These are phyloP conservation scores for Mobula hypostoma DNA, from an alignment of 2,113 vertebrate genomes.

Conservation along the genomic window DNA sequence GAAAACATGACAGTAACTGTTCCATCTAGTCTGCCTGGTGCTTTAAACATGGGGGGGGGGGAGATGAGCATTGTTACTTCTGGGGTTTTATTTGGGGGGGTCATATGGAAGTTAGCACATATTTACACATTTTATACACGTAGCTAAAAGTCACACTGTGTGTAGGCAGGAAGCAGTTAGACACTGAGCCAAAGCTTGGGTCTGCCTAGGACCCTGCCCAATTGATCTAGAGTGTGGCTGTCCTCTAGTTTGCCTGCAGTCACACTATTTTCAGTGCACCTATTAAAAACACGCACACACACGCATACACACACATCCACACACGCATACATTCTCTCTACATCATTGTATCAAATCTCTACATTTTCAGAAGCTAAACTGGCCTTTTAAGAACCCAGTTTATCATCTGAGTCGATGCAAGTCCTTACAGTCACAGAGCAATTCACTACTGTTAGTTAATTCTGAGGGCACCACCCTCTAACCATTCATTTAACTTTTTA, in stretches of 20 bases:
- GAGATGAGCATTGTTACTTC: not conserved
- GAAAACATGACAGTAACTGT: not conserved
- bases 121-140: conserved; percentile 11
- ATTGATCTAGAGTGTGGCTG: not conserved
- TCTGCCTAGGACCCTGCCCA: not conserved
- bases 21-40: not conserved
- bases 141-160: not conserved
- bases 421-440: not conserved
- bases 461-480: not conserved
- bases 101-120: not conserved
- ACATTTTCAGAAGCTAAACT: conserved; percentile 21
- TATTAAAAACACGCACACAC: conserved; percentile 1
- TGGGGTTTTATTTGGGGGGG: not conserved
- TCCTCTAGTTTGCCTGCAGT: not conserved
- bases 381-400: not conserved
- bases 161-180: not conserved
- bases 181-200: not conserved
- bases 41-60: not conserved
- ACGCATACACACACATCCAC: not conserved
- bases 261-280: conserved; percentile 17
- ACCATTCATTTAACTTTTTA: not conserved
- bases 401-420: not conserved
- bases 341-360: not conserved
- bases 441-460: not conserved
- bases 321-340: not conserved